A percentile compares a stretch with the other conserved stretches of the same genome.
phyloP scores from a whole-genome alignment of 1,140 invertebrate species.

The Holcopasites calliopsidis region DNA sequence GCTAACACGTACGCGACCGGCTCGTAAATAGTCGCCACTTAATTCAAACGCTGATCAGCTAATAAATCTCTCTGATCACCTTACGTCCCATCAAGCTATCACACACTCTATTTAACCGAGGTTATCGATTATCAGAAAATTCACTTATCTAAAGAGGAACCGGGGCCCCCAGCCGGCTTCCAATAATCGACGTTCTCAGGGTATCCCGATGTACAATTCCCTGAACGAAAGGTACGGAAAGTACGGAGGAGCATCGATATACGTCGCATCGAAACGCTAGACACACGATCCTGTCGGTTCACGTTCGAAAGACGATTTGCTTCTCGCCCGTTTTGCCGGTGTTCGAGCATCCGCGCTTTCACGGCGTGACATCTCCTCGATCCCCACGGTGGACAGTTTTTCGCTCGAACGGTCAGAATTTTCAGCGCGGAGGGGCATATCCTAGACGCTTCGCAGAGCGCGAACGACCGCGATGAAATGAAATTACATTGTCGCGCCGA shows the following conservation, averaged over 20 bases:
- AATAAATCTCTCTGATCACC: neutral
- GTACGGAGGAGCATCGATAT: neutral
- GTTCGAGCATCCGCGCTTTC: neutral
- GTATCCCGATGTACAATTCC: neutral
- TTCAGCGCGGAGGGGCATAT: constrained; percentile 10
- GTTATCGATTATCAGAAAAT: constrained; percentile 26
- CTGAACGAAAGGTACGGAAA: neutral
- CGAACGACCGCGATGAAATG: constrained; percentile 43
- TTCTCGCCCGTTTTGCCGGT: neutral
- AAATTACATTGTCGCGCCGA: constrained; percentile 42
- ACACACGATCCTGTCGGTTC: neutral
- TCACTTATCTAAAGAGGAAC: neutral
- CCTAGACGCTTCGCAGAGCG: constrained; percentile 27
- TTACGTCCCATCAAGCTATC: constrained; percentile 4
- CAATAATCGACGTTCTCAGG: constrained; percentile 15
- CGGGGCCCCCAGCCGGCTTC: neutral
- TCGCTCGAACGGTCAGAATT: constrained; percentile 17
- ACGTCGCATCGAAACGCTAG: neutral
- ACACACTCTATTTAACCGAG: constrained; percentile 15
- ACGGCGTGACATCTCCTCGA: neutral
- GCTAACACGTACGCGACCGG: neutral
- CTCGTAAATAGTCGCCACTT: neutral
- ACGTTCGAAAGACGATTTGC: constrained; percentile 21
- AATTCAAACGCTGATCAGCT: neutral
- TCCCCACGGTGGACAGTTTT: constrained; percentile 38